Conservation (phyloP, 2,113 vertebrate genomes). For the Morone chrysops region DNA sequence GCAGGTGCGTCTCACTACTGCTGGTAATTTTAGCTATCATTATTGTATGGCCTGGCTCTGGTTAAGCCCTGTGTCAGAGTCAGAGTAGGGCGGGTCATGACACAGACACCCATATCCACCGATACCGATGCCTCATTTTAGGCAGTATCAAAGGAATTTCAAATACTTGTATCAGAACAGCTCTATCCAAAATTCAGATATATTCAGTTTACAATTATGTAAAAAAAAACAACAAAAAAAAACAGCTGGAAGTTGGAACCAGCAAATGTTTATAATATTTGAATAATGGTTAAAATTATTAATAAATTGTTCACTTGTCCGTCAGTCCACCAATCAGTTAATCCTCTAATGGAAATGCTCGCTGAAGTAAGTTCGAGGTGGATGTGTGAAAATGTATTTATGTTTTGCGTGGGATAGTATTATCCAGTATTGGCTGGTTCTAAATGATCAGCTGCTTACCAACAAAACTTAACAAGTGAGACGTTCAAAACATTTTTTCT, state of each 20-base stretch:
- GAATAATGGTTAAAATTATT: background rate
- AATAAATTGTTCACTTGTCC: background rate
- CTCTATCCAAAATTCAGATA: no score
- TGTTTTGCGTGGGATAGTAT: background rate
- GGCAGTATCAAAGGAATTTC: no score
- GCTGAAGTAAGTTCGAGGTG: background rate
- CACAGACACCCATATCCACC: no score
- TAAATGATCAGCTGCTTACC: slow-evolving; percentile 13
- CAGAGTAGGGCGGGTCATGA: no score
- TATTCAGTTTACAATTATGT: no score
- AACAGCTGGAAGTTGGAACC: background rate
- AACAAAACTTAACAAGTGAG: slow-evolving; percentile 8
- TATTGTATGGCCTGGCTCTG: no score
- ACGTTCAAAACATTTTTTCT: slow-evolving; percentile 19
- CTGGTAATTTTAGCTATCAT: background rate
- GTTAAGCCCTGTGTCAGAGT: no score
- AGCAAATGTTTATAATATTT: background rate
- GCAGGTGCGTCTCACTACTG: background rate
- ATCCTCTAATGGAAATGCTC: background rate
- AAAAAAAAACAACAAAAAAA: background rate
- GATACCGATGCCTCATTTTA: no score
- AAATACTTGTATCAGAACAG: no score
- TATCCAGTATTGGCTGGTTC: background rate
- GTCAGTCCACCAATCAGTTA: background rate
- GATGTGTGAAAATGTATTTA: no score